Percentiles rank a stretch among this genome's conserved stretches.
phyloP scores from a whole-genome alignment of 2,797 vertebrate species.

The Diglossa cyanea region DNA sequence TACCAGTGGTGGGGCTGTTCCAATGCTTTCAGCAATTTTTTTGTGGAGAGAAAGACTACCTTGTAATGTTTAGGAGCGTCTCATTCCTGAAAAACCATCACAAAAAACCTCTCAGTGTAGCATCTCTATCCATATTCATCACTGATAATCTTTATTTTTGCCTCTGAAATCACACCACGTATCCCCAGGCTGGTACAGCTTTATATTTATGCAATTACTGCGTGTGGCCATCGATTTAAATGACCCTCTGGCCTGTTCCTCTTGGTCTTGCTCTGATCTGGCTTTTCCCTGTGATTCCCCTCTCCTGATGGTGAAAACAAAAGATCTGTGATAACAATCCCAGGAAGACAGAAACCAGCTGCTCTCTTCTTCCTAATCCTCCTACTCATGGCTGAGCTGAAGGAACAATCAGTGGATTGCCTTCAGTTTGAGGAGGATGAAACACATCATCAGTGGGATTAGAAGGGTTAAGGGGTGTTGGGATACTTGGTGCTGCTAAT shows the following conservation, averaged over 20 bases:
- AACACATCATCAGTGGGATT: background rate
- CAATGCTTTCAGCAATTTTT: background rate
- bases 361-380: background rate
- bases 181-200: background rate
- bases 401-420: background rate
- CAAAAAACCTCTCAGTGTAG: background rate
- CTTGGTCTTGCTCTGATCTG: background rate
- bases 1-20: background rate
- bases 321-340: background rate
- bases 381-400: background rate
- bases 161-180: background rate
- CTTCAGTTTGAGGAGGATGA: background rate
- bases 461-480: background rate
- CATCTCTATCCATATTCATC: background rate
- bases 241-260: background rate
- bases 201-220: background rate
- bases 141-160: background rate
- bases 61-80: background rate
- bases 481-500: conserved; percentile 25
- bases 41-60: background rate
- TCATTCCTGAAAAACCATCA: background rate
- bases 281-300: background rate
- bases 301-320: background rate
- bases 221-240: rapidly evolving
- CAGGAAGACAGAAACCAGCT: background rate